phyloP scores from a whole-genome alignment of 64 coral and sea anemone species.

The Pachyseris speciosa region DNA sequence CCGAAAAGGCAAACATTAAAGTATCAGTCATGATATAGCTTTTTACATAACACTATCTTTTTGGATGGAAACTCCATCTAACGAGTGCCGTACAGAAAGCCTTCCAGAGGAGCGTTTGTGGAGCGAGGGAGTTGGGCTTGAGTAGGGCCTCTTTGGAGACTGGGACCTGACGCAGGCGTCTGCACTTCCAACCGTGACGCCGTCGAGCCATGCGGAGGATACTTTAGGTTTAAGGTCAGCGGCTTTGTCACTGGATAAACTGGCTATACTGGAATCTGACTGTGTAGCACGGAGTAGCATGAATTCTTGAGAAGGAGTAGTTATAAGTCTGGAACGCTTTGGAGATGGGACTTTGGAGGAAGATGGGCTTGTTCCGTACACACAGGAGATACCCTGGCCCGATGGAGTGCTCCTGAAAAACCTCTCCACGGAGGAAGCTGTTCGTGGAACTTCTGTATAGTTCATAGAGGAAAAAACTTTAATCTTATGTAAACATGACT shows the following conservation, averaged over 20 bases:
- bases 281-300: conserved; percentile 53
- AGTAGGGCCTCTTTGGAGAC: neutral
- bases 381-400: neutral
- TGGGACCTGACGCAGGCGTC: neutral
- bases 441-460: neutral
- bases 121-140: conserved; percentile 33
- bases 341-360: conserved; percentile 50
- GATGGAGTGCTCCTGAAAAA: neutral
- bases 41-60: neutral
- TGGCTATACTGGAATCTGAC: conserved; percentile 71
- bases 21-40: neutral
- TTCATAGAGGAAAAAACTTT: neutral
- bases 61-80: neutral
- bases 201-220: conserved; percentile 64
- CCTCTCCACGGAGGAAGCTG: neutral
- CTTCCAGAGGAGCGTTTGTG: neutral
- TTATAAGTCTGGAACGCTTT: conserved; percentile 8
- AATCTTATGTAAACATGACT: neutral
- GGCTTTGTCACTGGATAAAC: conserved; percentile 56
- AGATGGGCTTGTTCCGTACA: conserved; percentile 16
- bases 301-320: conserved; percentile 51
- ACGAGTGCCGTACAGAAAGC: neutral
- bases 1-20: neutral
- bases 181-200: neutral
- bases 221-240: conserved; percentile 65